phyloP scores from a whole-genome alignment of 1,140 invertebrate genomes.

The Drosophila paulistorum region DNA sequence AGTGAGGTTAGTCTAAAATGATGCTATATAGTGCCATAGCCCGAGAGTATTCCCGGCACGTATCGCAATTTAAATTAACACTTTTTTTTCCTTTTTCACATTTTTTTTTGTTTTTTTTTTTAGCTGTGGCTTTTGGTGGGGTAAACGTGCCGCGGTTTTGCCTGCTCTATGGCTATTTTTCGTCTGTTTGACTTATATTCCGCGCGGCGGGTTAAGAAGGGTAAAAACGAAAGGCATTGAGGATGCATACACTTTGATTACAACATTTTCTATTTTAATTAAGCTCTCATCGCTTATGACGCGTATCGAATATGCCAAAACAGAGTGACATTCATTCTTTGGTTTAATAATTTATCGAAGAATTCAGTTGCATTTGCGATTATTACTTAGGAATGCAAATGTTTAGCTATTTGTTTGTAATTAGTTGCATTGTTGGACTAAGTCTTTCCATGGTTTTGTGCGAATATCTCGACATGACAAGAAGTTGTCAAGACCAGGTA shows the following conservation, averaged over 20 bases:
- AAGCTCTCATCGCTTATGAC: conserved; percentile 46
- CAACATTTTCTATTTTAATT: conserved; percentile 70
- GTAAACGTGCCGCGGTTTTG: conserved; percentile 76
- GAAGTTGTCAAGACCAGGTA: background rate
- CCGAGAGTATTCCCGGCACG: conserved; percentile 61
- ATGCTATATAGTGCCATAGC: conserved; percentile 26
- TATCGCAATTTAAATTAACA: conserved; percentile 81
- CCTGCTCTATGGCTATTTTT: conserved; percentile 39
- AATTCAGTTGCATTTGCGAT: too few species aligned
- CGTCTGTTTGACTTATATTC: conserved; percentile 32
- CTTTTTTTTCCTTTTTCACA: conserved; percentile 55
- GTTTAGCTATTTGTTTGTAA: conserved; percentile 30
- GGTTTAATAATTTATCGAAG: too few species aligned
- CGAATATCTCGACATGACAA: conserved; percentile 4
- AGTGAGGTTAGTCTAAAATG: background rate
- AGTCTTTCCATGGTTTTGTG: background rate
- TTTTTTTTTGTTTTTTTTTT: conserved; percentile 37
- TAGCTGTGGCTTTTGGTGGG: conserved; percentile 18
- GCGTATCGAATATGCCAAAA: conserved; percentile 13
- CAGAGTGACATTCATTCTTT: background rate
- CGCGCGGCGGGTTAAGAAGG: conserved; percentile 5
- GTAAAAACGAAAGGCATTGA: background rate
- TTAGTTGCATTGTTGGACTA: background rate
- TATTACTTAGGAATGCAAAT: too few species aligned
- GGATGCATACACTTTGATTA: conserved; percentile 28